phyloP scores from a whole-genome alignment of 2,797 vertebrate species.

The Anabacerthia variegaticeps region DNA sequence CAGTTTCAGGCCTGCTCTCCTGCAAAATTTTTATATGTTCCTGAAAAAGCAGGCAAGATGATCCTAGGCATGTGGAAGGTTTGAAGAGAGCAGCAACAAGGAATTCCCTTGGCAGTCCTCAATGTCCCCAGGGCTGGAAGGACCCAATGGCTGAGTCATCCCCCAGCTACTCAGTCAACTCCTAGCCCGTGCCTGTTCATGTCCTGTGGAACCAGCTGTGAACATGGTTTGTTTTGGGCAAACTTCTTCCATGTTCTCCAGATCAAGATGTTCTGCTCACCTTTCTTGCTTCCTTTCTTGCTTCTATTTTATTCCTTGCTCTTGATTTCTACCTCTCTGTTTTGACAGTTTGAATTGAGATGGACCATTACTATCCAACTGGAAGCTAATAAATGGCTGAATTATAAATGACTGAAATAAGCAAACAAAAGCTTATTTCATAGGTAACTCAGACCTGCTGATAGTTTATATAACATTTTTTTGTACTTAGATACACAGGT shows the following conservation, averaged over 20 bases:
- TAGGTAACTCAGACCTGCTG: not conserved
- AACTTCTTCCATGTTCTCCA: not conserved
- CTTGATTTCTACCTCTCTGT: not conserved
- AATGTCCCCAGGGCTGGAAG: not conserved
- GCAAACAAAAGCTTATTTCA: slow-evolving; percentile 1
- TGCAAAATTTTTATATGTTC: not conserved
- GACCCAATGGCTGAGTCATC: accelerated
- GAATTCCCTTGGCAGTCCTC: not conserved
- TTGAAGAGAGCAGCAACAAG: not conserved
- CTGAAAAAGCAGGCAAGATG: not conserved
- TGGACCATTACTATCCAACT: not conserved
- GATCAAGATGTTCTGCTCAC: not conserved
- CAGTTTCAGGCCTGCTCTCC: not conserved
- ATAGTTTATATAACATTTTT: not conserved
- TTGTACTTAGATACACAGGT: not conserved
- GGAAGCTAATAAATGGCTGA: not conserved
- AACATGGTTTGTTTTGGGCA: not conserved
- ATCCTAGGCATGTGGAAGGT: not conserved
- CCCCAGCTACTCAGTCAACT: not conserved
- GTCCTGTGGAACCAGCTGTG: not conserved
- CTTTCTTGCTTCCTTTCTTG: not conserved
- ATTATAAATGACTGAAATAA: not conserved
- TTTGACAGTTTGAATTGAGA: not conserved
- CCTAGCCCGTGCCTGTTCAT: not conserved
- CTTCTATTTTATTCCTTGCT: not conserved